Evolutionary conservation across 2,113 vertebrate species (phyloP).

Genomic region (Shinisaurus crocodilurus): DNA sequence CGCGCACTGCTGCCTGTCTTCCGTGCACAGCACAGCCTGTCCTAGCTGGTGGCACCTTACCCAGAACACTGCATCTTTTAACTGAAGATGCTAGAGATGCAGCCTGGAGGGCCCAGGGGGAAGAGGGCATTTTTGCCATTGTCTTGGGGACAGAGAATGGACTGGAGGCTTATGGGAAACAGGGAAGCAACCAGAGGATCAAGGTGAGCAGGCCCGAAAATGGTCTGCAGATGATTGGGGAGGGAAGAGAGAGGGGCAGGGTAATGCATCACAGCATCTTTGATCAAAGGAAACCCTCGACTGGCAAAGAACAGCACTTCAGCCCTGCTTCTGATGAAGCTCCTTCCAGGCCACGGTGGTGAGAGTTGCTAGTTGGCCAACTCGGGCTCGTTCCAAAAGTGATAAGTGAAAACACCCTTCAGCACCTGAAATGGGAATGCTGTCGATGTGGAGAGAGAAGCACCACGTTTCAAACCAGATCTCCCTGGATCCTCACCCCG

Average conservation of each 20-base stretch:
- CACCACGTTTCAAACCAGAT: neutral
- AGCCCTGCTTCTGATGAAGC: neutral
- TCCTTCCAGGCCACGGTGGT: too few relatives aligned
- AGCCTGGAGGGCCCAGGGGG: too few relatives aligned
- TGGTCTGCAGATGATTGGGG: neutral
- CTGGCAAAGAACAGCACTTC: neutral
- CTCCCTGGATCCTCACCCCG: neutral
- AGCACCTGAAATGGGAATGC: neutral
- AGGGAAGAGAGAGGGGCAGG: neutral
- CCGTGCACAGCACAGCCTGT: too few relatives aligned
- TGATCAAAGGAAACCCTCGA: neutral
- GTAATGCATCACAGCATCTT: neutral
- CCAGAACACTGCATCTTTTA: too few relatives aligned
- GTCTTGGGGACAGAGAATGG: neutral
- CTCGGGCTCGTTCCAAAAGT: too few relatives aligned
- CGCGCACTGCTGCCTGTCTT: too few relatives aligned
- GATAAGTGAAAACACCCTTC: neutral
- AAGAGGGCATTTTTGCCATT: neutral
- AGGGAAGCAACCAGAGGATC: neutral
- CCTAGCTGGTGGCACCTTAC: too few relatives aligned
- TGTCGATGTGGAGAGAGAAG: neutral
- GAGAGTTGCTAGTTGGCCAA: neutral
- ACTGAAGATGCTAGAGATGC: too few relatives aligned
- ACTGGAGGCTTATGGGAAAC: neutral
- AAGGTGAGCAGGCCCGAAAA: neutral